Base-by-base conservation (phyloP, 2,888 invertebrate genomes). In the Agrochola circellaris region DNA sequence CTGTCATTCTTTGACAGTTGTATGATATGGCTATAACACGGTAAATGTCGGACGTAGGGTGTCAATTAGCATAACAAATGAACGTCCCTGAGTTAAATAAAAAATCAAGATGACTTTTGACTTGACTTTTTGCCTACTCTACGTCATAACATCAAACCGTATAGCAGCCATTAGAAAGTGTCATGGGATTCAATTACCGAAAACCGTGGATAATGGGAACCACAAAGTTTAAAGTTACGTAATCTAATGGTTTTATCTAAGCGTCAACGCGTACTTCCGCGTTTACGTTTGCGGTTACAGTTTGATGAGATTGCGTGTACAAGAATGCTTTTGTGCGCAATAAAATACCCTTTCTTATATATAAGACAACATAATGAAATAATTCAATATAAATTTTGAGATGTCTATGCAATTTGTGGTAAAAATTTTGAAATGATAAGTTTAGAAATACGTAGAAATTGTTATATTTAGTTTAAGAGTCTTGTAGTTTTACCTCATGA, bases 161-260 rank as follows among this genome's bases (percentile, higher is more conserved):
- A 81, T 67, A 62, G 67, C 34, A 30, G 73, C 60, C 70, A 82
- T 89, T 89, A 89, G 90, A 90, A 90, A 89, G 89, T 85, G 78
- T 85, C 79, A 83, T 67, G 71, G 56, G 20, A 54, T 60, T 75
- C 69, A 81, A 82, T 86, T 87, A 85, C 73, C 84, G 75, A 84
- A 88, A 81, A 77, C 78, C 85, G 74, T 79, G 20, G 62, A 62
- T 76, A 84, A 86, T 82, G 65, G 73, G 6, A 73, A 58, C 71
- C 73, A 38, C 58, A 64, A 70, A 69, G 26, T 67, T 26, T 45
- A 15, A 54, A 62, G 54, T 85, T 79, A 65, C 73, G 75, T 73
- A 73, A 86, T 58, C 6, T 56, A 70, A 70, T 69, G 30, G 80
- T 64, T 73, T n/a, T 42, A 48, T 54, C 30, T 68, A 26, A 71